Conservation (phyloP, 2,113 vertebrate genomes). For the Zosterops japonicus region DNA sequence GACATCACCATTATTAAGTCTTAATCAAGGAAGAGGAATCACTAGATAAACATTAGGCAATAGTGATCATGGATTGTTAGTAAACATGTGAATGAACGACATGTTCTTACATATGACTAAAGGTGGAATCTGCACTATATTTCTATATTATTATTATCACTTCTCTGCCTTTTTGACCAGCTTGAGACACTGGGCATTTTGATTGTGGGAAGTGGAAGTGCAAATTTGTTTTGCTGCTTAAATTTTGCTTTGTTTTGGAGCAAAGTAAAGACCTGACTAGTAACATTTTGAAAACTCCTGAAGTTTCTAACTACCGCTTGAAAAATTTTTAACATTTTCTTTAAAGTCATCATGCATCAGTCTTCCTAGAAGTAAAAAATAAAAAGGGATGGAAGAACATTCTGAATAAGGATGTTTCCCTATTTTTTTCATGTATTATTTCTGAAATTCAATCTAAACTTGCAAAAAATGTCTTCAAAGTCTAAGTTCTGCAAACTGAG, state of each 20-base stretch:
- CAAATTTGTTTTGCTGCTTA: not conserved
- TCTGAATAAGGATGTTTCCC: not conserved
- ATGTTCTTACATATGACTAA: not conserved
- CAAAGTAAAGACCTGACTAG: not conserved
- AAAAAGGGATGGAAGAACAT: not conserved
- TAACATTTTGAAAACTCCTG: not conserved
- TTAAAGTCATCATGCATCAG: not conserved
- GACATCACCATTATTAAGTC: slow-evolving; percentile 56
- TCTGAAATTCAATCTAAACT: not conserved
- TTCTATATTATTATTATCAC: not conserved
- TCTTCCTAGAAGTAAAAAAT: not conserved
- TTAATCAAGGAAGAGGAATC: slow-evolving; percentile 60
- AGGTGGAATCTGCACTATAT: not conserved
- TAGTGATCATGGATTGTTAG: slow-evolving; percentile 28
- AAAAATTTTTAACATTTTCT: not conserved
- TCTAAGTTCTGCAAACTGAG: not conserved
- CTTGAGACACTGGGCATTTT: not conserved
- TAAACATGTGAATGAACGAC: slow-evolving; percentile 10
- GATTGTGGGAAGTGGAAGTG: accelerated
- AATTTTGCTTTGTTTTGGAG: not conserved
- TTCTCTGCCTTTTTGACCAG: not conserved
- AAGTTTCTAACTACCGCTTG: not conserved
- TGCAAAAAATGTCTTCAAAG: not conserved
- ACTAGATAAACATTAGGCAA: slow-evolving; percentile 38
- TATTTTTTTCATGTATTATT: not conserved